Evolutionary conservation across 2,113 vertebrate genomes (phyloP).

Genomic region (Crypturellus undulatus): DNA sequence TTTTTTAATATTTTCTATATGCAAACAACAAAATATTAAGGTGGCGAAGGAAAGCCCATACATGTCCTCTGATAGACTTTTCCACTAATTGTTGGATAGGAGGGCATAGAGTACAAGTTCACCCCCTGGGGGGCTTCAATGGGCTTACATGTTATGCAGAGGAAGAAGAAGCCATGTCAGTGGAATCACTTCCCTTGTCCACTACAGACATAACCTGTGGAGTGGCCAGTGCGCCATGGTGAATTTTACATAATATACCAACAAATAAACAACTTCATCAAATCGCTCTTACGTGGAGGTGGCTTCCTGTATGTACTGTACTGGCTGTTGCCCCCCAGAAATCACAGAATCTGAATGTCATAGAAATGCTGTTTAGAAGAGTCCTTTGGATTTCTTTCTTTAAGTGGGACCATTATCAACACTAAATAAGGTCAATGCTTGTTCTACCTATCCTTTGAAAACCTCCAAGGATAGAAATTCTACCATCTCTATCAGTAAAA

Average conservation of each 20-base stretch:
- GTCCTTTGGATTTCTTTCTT: background rate
- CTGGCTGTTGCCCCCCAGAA: background rate
- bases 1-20: background rate
- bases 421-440: background rate
- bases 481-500: background rate
- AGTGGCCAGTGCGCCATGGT: background rate
- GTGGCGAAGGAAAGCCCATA: background rate
- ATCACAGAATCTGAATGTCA: background rate
- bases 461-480: background rate
- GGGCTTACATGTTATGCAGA: background rate
- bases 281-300: background rate
- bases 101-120: background rate
- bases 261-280: background rate
- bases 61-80: background rate
- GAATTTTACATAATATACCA: background rate
- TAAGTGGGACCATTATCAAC: background rate
- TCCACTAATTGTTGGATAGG: background rate
- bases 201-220: background rate
- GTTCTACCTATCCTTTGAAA: background rate
- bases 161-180: rapidly evolving
- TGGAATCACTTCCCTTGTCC: background rate
- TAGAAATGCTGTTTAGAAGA: background rate
- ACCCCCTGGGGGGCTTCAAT: background rate
- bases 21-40: background rate
- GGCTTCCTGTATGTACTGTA: background rate